A percentile compares a stretch with the other conserved stretches of the same genome.
Evolutionary conservation across 1,140 invertebrate genomes (phyloP).

Genomic region (Wasmannia auropunctata): DNA sequence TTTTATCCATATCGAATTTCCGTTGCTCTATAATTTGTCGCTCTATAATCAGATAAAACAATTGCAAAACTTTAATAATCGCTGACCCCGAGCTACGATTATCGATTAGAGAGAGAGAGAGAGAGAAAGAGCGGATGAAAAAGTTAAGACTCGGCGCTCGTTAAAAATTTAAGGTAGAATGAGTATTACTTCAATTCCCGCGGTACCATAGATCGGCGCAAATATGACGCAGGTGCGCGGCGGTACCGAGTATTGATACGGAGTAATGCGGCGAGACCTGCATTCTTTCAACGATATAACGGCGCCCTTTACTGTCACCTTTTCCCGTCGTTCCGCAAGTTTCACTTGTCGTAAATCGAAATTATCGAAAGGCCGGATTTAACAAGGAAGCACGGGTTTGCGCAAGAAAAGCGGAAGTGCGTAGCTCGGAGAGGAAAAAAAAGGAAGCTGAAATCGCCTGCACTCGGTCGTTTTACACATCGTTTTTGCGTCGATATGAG

Average conservation of each 20-base stretch:
- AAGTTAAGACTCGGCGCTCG: not conserved
- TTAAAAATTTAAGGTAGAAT: slow-evolving; percentile 52
- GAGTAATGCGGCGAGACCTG: not conserved
- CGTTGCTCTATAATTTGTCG: not conserved
- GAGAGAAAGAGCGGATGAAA: too few species aligned
- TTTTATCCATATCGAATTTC: not conserved
- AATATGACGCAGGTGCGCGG: slow-evolving; percentile 16
- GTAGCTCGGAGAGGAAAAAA: not conserved
- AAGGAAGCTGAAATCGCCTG: not conserved
- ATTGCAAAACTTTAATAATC: not conserved
- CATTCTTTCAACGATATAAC: not conserved
- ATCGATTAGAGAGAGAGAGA: not conserved
- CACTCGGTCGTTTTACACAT: not conserved
- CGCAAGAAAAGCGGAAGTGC: not conserved
- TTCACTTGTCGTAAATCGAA: slow-evolving; percentile 9
- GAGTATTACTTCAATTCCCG: slow-evolving; percentile 13
- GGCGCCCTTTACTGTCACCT: slow-evolving; percentile 2
- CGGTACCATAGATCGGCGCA: not conserved
- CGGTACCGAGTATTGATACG: not conserved
- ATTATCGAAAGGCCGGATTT: not conserved
- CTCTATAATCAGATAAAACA: not conserved
- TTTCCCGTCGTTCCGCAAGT: not conserved
- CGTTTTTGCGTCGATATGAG: not conserved
- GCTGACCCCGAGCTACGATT: not conserved
- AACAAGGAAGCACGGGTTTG: not conserved